These are phyloP conservation scores for Upupa epops DNA, from an alignment of 2,113 vertebrate species.

Conservation along the genomic window DNA sequence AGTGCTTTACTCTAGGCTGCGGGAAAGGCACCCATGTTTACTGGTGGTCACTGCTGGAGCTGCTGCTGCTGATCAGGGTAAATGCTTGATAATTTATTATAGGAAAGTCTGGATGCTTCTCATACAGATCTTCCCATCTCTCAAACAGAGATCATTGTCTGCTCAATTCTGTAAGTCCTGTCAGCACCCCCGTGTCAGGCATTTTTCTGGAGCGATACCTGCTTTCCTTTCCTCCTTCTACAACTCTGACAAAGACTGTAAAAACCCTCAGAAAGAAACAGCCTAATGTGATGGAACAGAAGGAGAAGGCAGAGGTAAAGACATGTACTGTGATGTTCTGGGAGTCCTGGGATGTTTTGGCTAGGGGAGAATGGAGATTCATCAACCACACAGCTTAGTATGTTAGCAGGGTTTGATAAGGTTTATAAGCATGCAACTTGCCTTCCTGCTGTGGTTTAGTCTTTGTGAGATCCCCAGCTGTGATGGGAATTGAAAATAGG, in stretches of 20 bases:
- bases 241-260: rapidly evolving
- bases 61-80: not conserved
- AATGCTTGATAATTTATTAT: not conserved
- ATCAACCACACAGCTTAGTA: not conserved
- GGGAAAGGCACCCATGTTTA: not conserved
- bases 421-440: not conserved
- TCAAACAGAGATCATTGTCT: not conserved
- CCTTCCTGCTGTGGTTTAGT: not conserved
- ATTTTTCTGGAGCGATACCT: not conserved
- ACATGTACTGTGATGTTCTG: not conserved
- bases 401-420: not conserved
- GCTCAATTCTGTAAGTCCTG: not conserved
- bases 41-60: not conserved
- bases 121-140: not conserved
- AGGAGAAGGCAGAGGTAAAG: not conserved
- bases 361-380: too few species aligned
- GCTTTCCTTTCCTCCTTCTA: not conserved
- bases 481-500: not conserved
- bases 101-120: not conserved
- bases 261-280: not conserved
- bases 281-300: not conserved
- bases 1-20: not conserved
- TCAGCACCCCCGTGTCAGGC: not conserved
- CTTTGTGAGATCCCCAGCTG: not conserved
- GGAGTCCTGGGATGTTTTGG: not conserved